Evolutionary conservation across 2,113 vertebrate species (phyloP).

Genomic region (Eubucco bourcierii): DNA sequence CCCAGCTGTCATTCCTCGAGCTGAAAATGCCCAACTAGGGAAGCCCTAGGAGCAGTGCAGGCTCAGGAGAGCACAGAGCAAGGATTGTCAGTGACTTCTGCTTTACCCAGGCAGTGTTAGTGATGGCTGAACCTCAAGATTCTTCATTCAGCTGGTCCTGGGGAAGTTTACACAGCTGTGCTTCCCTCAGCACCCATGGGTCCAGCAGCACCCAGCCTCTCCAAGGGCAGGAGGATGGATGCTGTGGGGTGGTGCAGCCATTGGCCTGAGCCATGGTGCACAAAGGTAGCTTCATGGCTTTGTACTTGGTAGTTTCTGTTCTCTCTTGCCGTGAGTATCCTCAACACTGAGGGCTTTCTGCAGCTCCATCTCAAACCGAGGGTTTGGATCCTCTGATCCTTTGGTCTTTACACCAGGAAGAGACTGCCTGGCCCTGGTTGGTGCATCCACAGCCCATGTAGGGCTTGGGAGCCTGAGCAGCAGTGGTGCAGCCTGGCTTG

Average conservation of each 20-base stretch:
- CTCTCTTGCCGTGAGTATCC: background rate
- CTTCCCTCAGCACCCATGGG: background rate
- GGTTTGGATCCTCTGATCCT: background rate
- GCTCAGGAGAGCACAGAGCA: background rate
- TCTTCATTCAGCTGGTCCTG: background rate
- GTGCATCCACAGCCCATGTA: background rate
- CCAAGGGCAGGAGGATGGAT: background rate
- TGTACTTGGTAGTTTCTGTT: background rate
- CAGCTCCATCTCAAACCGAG: background rate
- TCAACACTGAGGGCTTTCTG: background rate
- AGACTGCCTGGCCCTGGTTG: background rate
- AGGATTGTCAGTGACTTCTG: background rate
- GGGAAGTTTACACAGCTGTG: no score
- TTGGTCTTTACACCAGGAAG: background rate
- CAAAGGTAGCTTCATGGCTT: accelerated
- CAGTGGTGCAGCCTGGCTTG: background rate
- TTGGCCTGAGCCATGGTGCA: background rate
- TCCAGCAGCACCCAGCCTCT: background rate
- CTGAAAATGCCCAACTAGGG: background rate
- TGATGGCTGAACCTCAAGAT: background rate
- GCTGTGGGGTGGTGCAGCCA: background rate
- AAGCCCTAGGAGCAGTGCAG: accelerated
- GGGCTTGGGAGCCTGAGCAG: background rate
- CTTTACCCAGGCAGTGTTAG: no score
- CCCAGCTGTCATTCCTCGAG: accelerated